phyloP scores from a whole-genome alignment of 1,140 invertebrate genomes.

The Potamilus streckersoni region DNA sequence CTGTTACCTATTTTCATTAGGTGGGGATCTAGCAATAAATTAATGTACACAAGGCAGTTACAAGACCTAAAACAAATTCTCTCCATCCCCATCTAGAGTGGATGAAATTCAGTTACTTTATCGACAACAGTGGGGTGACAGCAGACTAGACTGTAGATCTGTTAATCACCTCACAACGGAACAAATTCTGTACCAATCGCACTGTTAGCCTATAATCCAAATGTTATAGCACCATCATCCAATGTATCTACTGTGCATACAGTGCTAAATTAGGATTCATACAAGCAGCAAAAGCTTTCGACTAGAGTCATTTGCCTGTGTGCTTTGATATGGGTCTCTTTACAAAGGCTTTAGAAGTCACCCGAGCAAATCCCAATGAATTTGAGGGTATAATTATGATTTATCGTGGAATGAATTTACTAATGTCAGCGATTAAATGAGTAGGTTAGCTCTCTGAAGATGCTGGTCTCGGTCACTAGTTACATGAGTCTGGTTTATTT shows the following conservation, averaged over 20 bases:
- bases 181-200: neutral
- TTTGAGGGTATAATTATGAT: constrained; percentile 12
- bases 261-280: neutral
- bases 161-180: neutral
- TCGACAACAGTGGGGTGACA: no score
- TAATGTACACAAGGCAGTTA: no score
- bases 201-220: no score
- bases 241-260: neutral
- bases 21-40: no score
- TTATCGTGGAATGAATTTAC: constrained; percentile 18
- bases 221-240: no score
- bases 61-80: no score
- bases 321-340: constrained; percentile 20
- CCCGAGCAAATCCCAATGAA: constrained; percentile 2
- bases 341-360: constrained; percentile 19
- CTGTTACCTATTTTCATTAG: no score
- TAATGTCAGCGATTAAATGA: constrained; percentile 7
- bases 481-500: constrained; percentile 10
- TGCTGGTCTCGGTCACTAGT: neutral
- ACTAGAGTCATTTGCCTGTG: constrained; percentile 4
- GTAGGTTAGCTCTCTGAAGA: constrained; percentile 16
- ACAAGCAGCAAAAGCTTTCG: constrained; percentile 3
- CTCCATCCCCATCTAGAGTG: no score
- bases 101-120: no score
- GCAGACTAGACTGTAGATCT: no score